A percentile compares a stretch with the other conserved stretches of the same genome.
Conservation (phyloP, 2,113 vertebrate species). For the Crotalus tigris region DNA sequence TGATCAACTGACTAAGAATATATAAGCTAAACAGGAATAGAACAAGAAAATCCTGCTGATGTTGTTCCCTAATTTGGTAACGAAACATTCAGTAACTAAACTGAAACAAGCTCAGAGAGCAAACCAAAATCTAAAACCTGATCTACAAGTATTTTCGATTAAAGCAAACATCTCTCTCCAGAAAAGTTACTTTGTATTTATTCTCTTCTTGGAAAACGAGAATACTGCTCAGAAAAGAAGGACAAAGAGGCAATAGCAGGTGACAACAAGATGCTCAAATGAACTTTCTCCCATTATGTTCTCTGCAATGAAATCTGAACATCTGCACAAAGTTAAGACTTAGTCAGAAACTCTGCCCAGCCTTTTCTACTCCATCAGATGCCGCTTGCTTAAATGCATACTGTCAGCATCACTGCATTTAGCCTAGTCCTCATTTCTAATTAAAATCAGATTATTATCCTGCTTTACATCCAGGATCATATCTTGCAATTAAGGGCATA, state of each 20-base stretch:
- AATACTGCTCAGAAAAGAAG: background rate
- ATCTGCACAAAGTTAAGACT: background rate
- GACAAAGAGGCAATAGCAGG: background rate
- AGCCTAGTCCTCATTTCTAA: background rate
- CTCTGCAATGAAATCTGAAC: background rate
- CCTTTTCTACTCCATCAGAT: background rate
- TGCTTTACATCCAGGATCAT: background rate
- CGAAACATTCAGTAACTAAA: background rate
- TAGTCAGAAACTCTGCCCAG: background rate
- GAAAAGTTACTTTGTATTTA: background rate
- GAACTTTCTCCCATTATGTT: background rate
- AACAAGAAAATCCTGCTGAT: background rate
- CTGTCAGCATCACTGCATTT: background rate
- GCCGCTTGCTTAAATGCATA: background rate
- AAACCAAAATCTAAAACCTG: background rate
- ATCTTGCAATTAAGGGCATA: background rate
- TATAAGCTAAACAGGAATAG: background rate
- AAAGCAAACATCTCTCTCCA: background rate
- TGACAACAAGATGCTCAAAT: background rate
- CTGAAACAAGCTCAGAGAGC: background rate
- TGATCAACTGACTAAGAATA: background rate
- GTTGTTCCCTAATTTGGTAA: background rate
- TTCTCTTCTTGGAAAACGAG: background rate
- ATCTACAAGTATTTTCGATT: background rate
- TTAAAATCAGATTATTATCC: background rate